Conservation (phyloP, 2,113 vertebrate species). For the Hystrix brachyura region DNA sequence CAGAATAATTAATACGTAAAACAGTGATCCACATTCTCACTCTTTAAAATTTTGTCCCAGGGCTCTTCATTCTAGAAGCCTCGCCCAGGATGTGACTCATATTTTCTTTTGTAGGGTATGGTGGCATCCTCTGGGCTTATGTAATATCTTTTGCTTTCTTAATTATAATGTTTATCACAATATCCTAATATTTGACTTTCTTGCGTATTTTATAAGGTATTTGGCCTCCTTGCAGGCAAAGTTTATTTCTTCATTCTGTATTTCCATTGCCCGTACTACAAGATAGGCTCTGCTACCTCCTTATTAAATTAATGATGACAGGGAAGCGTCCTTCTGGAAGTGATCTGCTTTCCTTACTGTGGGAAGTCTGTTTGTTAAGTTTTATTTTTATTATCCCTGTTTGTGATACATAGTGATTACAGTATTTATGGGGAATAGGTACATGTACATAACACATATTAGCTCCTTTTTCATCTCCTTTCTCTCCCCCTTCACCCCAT, state of each 20-base stretch:
- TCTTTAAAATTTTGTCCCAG: background rate
- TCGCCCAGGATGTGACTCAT: background rate
- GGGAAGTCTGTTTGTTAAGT: background rate
- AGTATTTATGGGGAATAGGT: background rate
- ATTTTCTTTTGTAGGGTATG: background rate
- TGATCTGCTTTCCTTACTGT: background rate
- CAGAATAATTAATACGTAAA: background rate
- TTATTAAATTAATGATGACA: background rate
- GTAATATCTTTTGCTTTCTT: background rate
- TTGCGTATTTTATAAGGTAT: background rate
- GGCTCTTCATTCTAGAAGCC: background rate
- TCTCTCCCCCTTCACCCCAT: background rate
- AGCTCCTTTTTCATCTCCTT: background rate
- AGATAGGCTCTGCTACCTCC: background rate
- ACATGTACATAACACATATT: background rate
- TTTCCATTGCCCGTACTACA: background rate
- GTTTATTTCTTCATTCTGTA: background rate
- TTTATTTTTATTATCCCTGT: background rate
- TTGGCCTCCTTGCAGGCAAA: background rate
- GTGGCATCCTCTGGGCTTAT: background rate
- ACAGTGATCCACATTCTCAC: background rate
- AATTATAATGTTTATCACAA: background rate
- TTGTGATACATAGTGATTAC: background rate
- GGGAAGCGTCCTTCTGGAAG: background rate
- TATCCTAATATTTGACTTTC: slow-evolving; percentile 1